phyloP scores from a whole-genome alignment of 2,888 invertebrate species.

The Elegia similella region DNA sequence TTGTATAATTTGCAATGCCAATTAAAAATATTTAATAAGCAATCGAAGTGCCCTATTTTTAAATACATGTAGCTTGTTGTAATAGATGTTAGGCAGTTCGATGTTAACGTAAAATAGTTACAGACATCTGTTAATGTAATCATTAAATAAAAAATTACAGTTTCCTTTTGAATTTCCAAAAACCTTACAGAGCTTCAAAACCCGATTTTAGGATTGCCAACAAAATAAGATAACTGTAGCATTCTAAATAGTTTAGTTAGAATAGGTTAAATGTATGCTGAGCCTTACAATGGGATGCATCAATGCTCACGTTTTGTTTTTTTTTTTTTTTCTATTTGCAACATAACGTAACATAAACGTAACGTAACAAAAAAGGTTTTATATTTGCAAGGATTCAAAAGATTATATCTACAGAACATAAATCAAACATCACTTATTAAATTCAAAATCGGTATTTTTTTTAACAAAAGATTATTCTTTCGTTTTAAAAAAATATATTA shows the following conservation, averaged over 20 bases:
- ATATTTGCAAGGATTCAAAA: too few relatives aligned
- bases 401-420: too few relatives aligned
- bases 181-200: slow-evolving; percentile 61
- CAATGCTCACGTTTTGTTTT: slow-evolving; percentile 19
- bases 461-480: too few relatives aligned
- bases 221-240: slow-evolving; percentile 41
- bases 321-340: background rate
- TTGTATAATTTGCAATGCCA: background rate
- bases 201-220: slow-evolving; percentile 64
- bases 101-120: slow-evolving; percentile 55
- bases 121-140: slow-evolving; percentile 29
- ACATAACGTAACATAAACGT: too few relatives aligned
- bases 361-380: too few relatives aligned
- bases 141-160: slow-evolving; percentile 28
- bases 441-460: too few relatives aligned
- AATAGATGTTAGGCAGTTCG: slow-evolving; percentile 62
- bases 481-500: too few relatives aligned
- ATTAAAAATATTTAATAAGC: background rate
- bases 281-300: slow-evolving; percentile 29
- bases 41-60: slow-evolving; percentile 19
- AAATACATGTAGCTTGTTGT: slow-evolving; percentile 51
- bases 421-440: too few relatives aligned
- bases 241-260: slow-evolving; percentile 29
- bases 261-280: slow-evolving; percentile 21
- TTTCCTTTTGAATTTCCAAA: slow-evolving; percentile 32